Percentiles rank a stretch among this genome's conserved stretches.
Evolutionary conservation across 2,888 invertebrate species (phyloP).

Genomic region (Automeris io): DNA sequence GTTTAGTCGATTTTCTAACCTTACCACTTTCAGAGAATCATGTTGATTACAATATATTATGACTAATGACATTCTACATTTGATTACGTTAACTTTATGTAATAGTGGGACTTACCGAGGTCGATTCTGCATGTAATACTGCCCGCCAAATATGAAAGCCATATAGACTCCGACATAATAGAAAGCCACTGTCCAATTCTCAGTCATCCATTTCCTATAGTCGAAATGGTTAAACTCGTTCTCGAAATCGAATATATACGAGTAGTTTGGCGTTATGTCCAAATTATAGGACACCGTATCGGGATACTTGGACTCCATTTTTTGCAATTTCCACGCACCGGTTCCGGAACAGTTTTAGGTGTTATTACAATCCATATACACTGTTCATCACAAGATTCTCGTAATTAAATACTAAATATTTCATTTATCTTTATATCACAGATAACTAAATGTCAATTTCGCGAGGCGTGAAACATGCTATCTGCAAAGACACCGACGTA

Average conservation of each 20-base stretch:
- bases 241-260: slow-evolving; percentile 96
- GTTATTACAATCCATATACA: slow-evolving; percentile 31
- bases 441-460: slow-evolving; percentile 61
- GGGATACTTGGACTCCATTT: slow-evolving; percentile 46
- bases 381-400: slow-evolving; percentile 65
- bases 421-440: slow-evolving; percentile 64
- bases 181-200: slow-evolving; percentile 96
- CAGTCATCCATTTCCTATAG: slow-evolving; percentile 95
- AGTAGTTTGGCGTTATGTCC: slow-evolving; percentile 88
- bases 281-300: slow-evolving; percentile 67
- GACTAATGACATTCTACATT: too few species aligned
- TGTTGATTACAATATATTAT: too few species aligned
- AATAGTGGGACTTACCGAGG: slow-evolving; percentile 77
- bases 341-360: slow-evolving; percentile 35
- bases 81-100: slow-evolving; percentile 1
- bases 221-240: slow-evolving; percentile 93
- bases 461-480: slow-evolving; percentile 49
- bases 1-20: too few species aligned
- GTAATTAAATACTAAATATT: slow-evolving; percentile 50
- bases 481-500: slow-evolving; percentile 40
- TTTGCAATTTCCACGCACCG: slow-evolving; percentile 26
- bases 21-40: too few species aligned
- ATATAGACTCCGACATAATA: slow-evolving; percentile 94
- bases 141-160: slow-evolving; percentile 94
- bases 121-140: slow-evolving; percentile 94